These are phyloP conservation scores for Zeuzera pyrina DNA, from an alignment of 2,888 invertebrate species.

Conservation along the genomic window DNA sequence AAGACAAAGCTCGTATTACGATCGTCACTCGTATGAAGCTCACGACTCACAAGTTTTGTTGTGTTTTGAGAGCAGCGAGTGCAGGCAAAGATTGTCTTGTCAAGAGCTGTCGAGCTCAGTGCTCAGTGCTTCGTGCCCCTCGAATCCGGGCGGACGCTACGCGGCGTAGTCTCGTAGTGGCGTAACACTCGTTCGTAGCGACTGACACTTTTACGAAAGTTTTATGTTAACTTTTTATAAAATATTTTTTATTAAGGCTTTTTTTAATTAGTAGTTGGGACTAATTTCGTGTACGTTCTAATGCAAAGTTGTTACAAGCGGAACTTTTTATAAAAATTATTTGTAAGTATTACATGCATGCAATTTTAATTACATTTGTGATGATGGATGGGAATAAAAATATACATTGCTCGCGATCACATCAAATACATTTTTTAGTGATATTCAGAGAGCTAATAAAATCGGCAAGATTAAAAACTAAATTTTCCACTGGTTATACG, in stretches of 20 bases:
- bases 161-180: slow-evolving; percentile 29
- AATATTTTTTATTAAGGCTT: no score
- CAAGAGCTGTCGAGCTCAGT: slow-evolving; percentile 50
- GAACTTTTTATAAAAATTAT: slow-evolving; percentile 26
- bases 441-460: no score
- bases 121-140: slow-evolving; percentile 60
- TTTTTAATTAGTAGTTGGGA: no score
- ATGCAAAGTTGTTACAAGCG: slow-evolving; percentile 15
- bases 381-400: slow-evolving; percentile 5
- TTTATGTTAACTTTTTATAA: no score
- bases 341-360: slow-evolving; percentile 4
- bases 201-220: slow-evolving; percentile 29
- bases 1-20: slow-evolving; percentile 53
- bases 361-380: not conserved
- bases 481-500: no score
- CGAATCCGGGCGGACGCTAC: slow-evolving; percentile 53
- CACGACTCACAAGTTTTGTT: slow-evolving; percentile 57
- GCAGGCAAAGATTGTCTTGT: slow-evolving; percentile 63
- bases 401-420: no score
- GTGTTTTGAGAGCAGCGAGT: slow-evolving; percentile 48
- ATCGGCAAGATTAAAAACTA: no score
- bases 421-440: no score
- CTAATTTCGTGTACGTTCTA: slow-evolving; percentile 2
- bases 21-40: slow-evolving; percentile 55
- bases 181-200: slow-evolving; percentile 17